phyloP scores from a whole-genome alignment of 2,797 vertebrate genomes.

The Rhinophrynus dorsalis region DNA sequence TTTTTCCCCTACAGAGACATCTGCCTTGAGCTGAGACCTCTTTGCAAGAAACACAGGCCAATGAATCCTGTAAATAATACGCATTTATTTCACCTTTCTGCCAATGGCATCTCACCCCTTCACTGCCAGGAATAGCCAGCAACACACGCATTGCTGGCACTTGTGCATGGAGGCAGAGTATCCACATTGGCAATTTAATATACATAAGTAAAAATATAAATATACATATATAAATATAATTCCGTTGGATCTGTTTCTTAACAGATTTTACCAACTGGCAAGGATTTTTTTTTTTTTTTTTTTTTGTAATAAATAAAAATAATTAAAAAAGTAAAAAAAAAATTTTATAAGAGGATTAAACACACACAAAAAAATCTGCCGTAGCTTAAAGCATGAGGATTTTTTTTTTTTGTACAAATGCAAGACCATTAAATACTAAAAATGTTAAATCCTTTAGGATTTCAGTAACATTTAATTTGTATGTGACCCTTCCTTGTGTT shows the following conservation, averaged over 20 bases:
- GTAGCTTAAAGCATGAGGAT: conserved; percentile 47
- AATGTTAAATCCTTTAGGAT: conserved; percentile 28
- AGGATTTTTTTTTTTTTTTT: conserved; percentile 4
- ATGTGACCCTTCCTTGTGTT: conserved; percentile 27
- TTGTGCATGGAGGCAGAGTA: not conserved
- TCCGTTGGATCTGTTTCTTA: conserved; percentile 25
- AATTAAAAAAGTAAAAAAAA: conserved; percentile 34
- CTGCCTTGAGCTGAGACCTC: not conserved
- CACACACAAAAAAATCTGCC: conserved; percentile 27
- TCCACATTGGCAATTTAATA: conserved; percentile 13
- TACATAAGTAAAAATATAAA: conserved; percentile 39
- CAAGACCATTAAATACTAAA: conserved; percentile 24
- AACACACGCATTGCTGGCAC: not conserved
- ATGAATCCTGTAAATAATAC: not conserved
- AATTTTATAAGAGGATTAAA: conserved; percentile 1
- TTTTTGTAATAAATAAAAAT: conserved; percentile 40
- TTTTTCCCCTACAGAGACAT: not conserved
- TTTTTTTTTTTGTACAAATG: conserved; percentile 44
- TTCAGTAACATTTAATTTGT: conserved; percentile 38
- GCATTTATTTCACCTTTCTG: not conserved
- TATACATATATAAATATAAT: conserved; percentile 45
- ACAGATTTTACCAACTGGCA: conserved; percentile 8
- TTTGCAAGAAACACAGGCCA: not conserved
- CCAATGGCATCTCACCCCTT: conserved; percentile 6
- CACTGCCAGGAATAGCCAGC: conserved; percentile 18